A percentile compares a stretch with the other conserved stretches of the same genome.
phyloP scores from a whole-genome alignment of 2,797 vertebrate species.

The Oryzias dopingdopingensis region DNA sequence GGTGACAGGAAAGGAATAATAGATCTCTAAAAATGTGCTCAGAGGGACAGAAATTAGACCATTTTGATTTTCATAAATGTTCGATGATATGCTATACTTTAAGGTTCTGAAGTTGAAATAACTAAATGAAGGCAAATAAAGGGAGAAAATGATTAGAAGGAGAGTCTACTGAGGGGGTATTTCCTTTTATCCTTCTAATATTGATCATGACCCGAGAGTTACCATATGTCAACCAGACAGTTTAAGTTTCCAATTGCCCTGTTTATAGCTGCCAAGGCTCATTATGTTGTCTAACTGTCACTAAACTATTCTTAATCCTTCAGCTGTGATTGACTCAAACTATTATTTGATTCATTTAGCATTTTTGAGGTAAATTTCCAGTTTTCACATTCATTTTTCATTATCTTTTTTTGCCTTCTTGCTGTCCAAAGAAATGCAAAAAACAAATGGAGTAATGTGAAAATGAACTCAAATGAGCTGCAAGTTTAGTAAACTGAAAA shows the following conservation, averaged over 20 bases:
- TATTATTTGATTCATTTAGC: too few relatives aligned
- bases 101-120: neutral
- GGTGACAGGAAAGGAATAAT: conserved; percentile 3
- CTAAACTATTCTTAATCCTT: neutral
- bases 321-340: neutral
- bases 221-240: conserved; percentile 74
- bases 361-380: too few relatives aligned
- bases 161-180: conserved; percentile 42
- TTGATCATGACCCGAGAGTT: conserved; percentile 75
- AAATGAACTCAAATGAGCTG: too few relatives aligned
- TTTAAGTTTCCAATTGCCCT: conserved; percentile 65
- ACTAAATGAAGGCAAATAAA: neutral
- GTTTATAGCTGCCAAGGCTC: conserved; percentile 68
- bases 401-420: too few relatives aligned
- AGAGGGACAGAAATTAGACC: too few relatives aligned
- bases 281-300: conserved; percentile 32
- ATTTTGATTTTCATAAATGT: too few relatives aligned
- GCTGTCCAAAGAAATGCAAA: too few relatives aligned
- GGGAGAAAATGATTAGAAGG: conserved; percentile 3
- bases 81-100: too few relatives aligned
- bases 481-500: too few relatives aligned
- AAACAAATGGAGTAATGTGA: too few relatives aligned
- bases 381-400: too few relatives aligned
- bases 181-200: conserved; percentile 70
- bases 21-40: too few relatives aligned